Percentiles rank a stretch among this genome's conserved stretches.
phyloP scores from a whole-genome alignment of 2,888 invertebrate species.

The Ennomos fuscantarius region DNA sequence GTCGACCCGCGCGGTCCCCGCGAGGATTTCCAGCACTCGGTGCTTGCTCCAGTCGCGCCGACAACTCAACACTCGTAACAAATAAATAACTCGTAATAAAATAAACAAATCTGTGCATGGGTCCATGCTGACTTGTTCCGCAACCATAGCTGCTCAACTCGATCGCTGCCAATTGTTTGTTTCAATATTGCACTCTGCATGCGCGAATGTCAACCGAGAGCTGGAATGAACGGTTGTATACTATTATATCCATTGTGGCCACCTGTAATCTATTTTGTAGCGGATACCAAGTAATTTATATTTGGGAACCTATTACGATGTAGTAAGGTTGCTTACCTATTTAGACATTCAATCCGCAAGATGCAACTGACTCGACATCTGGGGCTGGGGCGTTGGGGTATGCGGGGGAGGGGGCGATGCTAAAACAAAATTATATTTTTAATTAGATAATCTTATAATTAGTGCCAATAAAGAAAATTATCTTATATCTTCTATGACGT shows the following conservation, averaged over 20 bases:
- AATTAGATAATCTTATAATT: no score
- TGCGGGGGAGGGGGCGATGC: constrained; percentile 82
- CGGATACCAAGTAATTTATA: no score
- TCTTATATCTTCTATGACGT: no score
- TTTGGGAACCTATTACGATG: constrained; percentile 4
- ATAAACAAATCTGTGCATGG: constrained; percentile 68
- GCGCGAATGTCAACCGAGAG: constrained; percentile 66
- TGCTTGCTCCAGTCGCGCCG: constrained; percentile 49
- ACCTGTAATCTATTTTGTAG: no score
- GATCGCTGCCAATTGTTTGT: constrained; percentile 65
- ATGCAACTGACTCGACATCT: constrained; percentile 76
- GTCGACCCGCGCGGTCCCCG: constrained; percentile 61
- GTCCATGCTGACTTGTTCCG: constrained; percentile 64
- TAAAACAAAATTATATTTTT: constrained; percentile 39
- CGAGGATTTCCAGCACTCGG: constrained; percentile 55
- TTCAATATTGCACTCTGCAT: constrained; percentile 63
- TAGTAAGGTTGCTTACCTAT: constrained; percentile 49
- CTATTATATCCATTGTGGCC: no score
- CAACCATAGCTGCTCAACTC: constrained; percentile 67
- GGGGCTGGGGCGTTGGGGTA: constrained; percentile 81
- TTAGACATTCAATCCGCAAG: constrained; percentile 73
- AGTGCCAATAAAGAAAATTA: no score
- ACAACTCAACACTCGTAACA: constrained; percentile 66
- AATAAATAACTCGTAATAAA: constrained; percentile 69
- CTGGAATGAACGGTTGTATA: constrained; percentile 51